Evolutionary conservation across 2,888 invertebrate genomes (phyloP), one percentile per base, ranked within the genome.

Genomic region (Agrochola lota): DNA sequence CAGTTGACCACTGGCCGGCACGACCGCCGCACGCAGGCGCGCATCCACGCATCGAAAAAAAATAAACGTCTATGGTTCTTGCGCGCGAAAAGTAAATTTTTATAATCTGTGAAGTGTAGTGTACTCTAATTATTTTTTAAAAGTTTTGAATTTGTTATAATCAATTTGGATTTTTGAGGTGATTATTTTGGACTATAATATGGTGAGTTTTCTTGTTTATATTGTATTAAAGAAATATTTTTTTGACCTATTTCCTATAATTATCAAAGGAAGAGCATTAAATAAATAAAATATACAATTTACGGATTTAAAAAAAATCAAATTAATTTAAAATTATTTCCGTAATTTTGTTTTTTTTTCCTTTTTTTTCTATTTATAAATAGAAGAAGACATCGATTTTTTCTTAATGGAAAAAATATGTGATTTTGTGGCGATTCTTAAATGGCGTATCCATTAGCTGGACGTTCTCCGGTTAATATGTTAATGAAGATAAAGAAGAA

Each of bases 1-100:
- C 95, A 96, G 96, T 96, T 96, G 96, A 96, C 96, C 96, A 96
- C 85, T 91, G 96, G 94, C 96, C 96, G 95, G 93, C 95, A 92
- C 90, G 90, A 88, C 84, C 89, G 89, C 81, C 90, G 91, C 95
- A 95, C 95, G 95, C 92, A 80, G 80, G 57, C 85, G 85, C 85
- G 81, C 76, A 74, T 78, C n/a, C 82, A 76, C 74, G 80, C 80
- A 80, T 81, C 81, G 74, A 82, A 75, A 81, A 84, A 40, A 86
- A 69, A 80, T n/a, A n/a, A 60, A 84, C 64, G 77, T 83, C 84
- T 83, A 85, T 69, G 83, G 80, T 80, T 77, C 72, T 77, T 77
- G 80, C 88, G 90, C 88, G 88, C 90, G 90, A 78, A 85, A 84
- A 78, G 83, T 83, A 67, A 84, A 80, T 68, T 77, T 81, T 79